phyloP scores from a whole-genome alignment of 2,888 invertebrate genomes.

The Acanthopleura granulata region DNA sequence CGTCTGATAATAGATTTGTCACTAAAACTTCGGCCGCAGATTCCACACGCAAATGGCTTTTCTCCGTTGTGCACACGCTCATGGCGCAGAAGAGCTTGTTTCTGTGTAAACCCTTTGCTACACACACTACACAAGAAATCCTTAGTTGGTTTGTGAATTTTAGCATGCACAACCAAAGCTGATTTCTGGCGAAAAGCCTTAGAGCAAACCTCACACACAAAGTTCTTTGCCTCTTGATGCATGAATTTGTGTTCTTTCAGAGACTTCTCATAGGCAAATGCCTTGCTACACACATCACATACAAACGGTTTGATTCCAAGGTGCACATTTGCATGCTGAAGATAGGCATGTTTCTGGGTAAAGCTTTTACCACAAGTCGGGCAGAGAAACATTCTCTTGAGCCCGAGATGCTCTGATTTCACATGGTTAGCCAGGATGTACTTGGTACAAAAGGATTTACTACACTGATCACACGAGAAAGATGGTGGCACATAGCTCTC shows the following conservation, averaged over 20 bases:
- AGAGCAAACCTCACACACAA: conserved; percentile 66
- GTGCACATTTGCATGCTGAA: conserved; percentile 56
- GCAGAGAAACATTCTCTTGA: conserved; percentile 50
- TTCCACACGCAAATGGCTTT: conserved; percentile 66
- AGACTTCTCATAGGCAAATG: conserved; percentile 56
- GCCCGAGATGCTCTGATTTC: conserved; percentile 52
- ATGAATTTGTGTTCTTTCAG: conserved; percentile 61
- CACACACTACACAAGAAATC: conserved; percentile 67
- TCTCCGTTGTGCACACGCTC: conserved; percentile 70
- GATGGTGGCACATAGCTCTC: conserved; percentile 48
- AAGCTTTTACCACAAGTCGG: conserved; percentile 58
- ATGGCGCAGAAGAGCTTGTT: conserved; percentile 69
- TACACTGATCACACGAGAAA: conserved; percentile 51
- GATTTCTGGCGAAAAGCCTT: conserved; percentile 67
- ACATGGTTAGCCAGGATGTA: conserved; percentile 51
- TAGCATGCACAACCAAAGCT: conserved; percentile 67
- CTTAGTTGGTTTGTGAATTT: conserved; percentile 67
- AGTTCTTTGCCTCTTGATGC: conserved; percentile 62
- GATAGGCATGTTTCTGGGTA: conserved; percentile 53
- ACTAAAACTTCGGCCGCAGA: conserved; percentile 66
- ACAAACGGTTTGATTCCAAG: conserved; percentile 53
- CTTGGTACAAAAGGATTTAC: conserved; percentile 52
- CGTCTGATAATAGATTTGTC: conserved; percentile 55
- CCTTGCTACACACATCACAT: conserved; percentile 56
- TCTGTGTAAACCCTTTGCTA: conserved; percentile 70